Base-by-base conservation (phyloP, 2,113 vertebrate species). In the Mirounga angustirostris region DNA sequence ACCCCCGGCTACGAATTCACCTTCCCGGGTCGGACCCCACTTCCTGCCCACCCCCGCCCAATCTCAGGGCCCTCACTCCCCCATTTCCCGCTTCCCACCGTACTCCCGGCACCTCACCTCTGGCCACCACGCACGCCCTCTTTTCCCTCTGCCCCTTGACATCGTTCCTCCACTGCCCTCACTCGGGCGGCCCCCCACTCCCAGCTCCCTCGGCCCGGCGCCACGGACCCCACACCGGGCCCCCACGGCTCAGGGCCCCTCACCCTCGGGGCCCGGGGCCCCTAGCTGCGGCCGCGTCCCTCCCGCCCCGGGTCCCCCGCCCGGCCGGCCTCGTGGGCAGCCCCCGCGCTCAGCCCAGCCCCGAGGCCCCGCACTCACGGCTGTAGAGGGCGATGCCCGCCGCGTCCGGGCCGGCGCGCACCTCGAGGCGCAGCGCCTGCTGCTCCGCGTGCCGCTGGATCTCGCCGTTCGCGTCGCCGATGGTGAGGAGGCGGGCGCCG, bases 381-480 rank as follows among this genome's bases (percentile, higher is more conserved):
- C 99, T 99, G 97, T 99, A 99, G 96, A 99, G 99, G 97, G 99
- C 99, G 92, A 98, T 98, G 96, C 99, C 98, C 76, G 99, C 99
- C 71, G 99, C 98, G 88, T 99, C 99, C 83, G 99, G 99, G 46
- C 99, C 99, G 88, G 99, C 99, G 94, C 99, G 99, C 61, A 99
- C 99, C 98, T 99, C 99, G 94, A 99, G 98, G 92, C 99, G 99
- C 97, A 99, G 98, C 30, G 99, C 99, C 98, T 99, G 99, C 98
- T 99, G 99, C 98, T 99, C 99, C 40, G 99, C 99, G 98, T 99
- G 99, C 95, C 99, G 98, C 99, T 99, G 99, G 97, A 99, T 99
- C 98, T 99, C 99, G 99, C 99, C 99, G 92, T 99, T 99, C 88
- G 99, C 99, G 98, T 99, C 99, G 98, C 99, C 99, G 97, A 99